A percentile compares a stretch with the other conserved stretches of the same genome.
These are phyloP conservation scores for Hedychridium roseum DNA, from an alignment of 2,888 invertebrate species.

Conservation along the genomic window DNA sequence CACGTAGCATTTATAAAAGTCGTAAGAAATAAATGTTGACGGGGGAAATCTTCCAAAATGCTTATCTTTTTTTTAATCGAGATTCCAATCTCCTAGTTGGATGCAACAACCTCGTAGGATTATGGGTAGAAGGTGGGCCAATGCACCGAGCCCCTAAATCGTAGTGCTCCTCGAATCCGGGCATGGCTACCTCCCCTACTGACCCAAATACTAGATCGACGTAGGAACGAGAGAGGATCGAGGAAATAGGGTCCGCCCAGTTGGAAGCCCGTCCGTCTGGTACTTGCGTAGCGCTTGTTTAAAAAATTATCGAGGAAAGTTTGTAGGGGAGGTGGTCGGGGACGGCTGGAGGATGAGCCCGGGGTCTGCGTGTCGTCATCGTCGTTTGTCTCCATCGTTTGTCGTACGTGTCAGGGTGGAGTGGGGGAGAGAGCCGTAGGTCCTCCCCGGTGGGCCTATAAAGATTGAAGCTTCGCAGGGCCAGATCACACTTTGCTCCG, in stretches of 20 bases:
- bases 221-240: constrained; percentile 11
- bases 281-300: constrained; percentile 51
- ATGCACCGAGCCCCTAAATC: no score
- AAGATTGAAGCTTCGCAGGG: constrained; percentile 59
- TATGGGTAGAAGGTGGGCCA: background rate
- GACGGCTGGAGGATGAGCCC: no score
- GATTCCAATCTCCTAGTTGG: no score
- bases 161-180: no score
- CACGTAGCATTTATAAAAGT: no score
- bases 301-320: constrained; percentile 63
- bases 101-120: constrained; percentile 4
- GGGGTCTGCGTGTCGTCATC: constrained; percentile 22
- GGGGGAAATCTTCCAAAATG: no score
- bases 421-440: constrained; percentile 48
- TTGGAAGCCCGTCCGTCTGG: constrained; percentile 10
- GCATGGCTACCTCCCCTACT: constrained; percentile 21
- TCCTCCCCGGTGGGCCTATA: constrained; percentile 51
- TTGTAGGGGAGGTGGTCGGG: constrained; percentile 39
- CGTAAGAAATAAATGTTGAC: no score
- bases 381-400: constrained; percentile 28
- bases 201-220: constrained; percentile 29
- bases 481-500: constrained; percentile 59
- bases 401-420: constrained; percentile 32
- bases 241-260: constrained; percentile 30
- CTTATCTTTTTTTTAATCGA: no score